Evolutionary conservation across 1,140 invertebrate genomes (phyloP), one percentile per base, ranked within the genome.

Genomic region (Holotrichia oblita): DNA sequence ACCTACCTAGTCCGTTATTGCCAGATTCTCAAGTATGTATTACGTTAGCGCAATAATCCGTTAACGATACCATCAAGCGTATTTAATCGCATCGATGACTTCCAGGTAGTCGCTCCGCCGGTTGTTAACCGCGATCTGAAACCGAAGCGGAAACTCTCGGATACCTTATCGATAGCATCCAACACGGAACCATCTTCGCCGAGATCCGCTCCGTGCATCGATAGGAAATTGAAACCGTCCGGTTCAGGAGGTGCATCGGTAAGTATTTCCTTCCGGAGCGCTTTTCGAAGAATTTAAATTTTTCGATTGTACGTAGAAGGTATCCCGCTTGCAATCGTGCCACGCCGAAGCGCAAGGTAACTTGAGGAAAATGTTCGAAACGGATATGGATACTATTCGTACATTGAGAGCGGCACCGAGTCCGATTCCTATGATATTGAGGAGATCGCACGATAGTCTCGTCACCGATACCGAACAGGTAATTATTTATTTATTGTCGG

Each of bases 91-190:
- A 10, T 69, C 0, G 14, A 34, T 34, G n/a, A n/a, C n/a, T 69
- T 69, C 0, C 24, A 69, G 61, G 9, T 69, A 73, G 87, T 89
- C 82, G 87, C 87, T 59, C 94, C 94, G 8, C 94, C 94, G 4
- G 88, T 89, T 8, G 93, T 96, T 40, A 93, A 96, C 84, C 89
- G 95, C 12, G 92, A 92, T 61, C 87, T 96, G 2, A 97, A 97
- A 85, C 95, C 95, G 17, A 91, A 89, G 81, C 85, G 90, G 76
- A 91, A 90, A 84, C 86, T 88, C 12, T 92, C 91, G 61, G 91
- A 92, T 81, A 90, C 90, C 6, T 82, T 88, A 81, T 86, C 90
- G 55, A 83, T 89, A 83, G 69, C 87, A 81, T 84, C 87, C 80
- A 83, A 87, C 83, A 83, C 83, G 83, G 82, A 88, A 82, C 78